Evolutionary conservation across 2,797 vertebrate genomes (phyloP).

Genomic region (Rhinatrema bivittatum): DNA sequence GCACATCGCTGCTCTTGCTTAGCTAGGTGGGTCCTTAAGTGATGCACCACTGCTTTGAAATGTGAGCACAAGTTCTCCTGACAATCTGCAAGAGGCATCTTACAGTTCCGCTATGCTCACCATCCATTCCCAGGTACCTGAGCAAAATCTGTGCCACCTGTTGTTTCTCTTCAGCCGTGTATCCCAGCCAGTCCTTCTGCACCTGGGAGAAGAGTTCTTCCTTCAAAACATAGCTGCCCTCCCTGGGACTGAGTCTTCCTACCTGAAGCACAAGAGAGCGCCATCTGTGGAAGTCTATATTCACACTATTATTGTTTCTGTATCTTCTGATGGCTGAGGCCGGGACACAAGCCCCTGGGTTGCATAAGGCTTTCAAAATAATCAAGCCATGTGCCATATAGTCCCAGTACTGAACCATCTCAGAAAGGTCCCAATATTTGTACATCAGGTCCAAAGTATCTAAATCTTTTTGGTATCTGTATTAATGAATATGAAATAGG

Average conservation of each 20-base stretch:
- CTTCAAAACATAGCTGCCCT: conserved; percentile 60
- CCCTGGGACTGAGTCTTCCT: conserved; percentile 55
- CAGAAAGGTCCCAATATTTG: neutral
- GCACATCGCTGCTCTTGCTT: too few species aligned
- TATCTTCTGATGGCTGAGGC: too few species aligned
- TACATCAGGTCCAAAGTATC: neutral
- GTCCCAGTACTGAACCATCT: conserved; percentile 13
- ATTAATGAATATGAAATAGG: too few species aligned
- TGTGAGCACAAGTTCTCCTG: too few species aligned
- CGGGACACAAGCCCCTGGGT: fast-evolving
- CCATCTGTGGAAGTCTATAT: neutral
- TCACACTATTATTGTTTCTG: too few species aligned
- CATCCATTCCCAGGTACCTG: conserved; percentile 44
- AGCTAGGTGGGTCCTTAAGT: too few species aligned
- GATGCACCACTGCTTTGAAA: too few species aligned
- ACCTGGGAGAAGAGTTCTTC: conserved; percentile 55
- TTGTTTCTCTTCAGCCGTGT: conserved; percentile 59
- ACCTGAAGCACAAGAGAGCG: conserved; percentile 32
- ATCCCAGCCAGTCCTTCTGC: conserved; percentile 61
- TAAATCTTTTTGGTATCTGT: too few species aligned
- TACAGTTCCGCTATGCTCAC: too few species aligned
- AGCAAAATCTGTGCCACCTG: conserved; percentile 52
- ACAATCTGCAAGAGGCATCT: too few species aligned
- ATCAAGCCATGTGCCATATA: too few species aligned
- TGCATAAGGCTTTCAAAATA: fast-evolving